These are phyloP conservation scores for Stomatorhinus ivindoensis DNA, from an alignment of 2,113 vertebrate species.

Conservation along the genomic window DNA sequence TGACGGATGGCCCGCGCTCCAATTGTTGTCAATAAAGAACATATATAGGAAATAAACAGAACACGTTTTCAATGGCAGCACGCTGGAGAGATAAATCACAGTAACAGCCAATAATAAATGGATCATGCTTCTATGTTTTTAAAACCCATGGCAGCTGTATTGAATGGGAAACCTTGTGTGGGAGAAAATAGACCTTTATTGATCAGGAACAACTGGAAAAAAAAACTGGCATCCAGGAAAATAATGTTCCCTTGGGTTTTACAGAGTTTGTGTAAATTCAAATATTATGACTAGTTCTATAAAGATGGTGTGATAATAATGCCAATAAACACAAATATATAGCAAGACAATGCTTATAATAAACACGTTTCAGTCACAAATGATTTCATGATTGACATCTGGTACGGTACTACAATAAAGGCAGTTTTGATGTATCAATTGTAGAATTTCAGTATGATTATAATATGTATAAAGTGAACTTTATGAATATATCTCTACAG, in stretches of 20 bases:
- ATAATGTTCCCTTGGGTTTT: conserved; percentile 56
- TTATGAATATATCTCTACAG: not conserved
- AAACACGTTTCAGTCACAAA: not conserved
- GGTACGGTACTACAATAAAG: not conserved
- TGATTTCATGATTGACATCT: not conserved
- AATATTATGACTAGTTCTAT: conserved; percentile 29
- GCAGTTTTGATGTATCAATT: not conserved
- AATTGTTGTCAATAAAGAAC: conserved; percentile 57
- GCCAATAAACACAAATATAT: conserved; percentile 31
- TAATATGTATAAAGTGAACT: not conserved
- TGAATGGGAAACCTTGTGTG: conserved; percentile 60
- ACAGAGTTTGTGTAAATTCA: conserved; percentile 42
- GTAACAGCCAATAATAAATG: conserved; percentile 72
- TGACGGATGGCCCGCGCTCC: conserved; percentile 46
- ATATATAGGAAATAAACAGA: conserved; percentile 58
- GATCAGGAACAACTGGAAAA: conserved; percentile 55
- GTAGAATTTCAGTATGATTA: not conserved
- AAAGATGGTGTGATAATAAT: conserved; percentile 39
- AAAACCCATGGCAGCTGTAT: conserved; percentile 64
- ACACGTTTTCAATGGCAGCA: conserved; percentile 48
- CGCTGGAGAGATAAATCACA: conserved; percentile 55
- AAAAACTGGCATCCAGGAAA: conserved; percentile 54
- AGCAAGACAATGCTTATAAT: conserved; percentile 3
- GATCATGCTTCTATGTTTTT: conserved; percentile 58
- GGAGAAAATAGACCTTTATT: conserved; percentile 69